Percentiles rank a stretch among this genome's conserved stretches.
Conservation (phyloP, 2,888 invertebrate species). For the Clivina fossor region DNA sequence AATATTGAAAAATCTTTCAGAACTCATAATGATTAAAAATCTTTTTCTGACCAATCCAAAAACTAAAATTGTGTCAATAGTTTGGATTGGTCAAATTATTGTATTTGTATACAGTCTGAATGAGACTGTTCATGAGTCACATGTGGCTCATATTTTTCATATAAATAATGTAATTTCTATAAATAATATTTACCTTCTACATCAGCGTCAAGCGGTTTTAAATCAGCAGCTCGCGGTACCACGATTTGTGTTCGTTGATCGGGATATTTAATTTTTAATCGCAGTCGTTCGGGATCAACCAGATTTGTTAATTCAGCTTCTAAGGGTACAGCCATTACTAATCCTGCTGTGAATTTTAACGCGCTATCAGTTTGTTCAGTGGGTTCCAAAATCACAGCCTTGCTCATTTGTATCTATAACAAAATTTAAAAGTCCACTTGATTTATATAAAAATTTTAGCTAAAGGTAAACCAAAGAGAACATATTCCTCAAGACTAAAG, state of each 20-base stretch:
- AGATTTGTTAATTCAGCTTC: slow-evolving; percentile 85
- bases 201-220: slow-evolving; percentile 67
- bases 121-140: too few relatives aligned
- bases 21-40: slow-evolving; percentile 25
- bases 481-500: neutral
- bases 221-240: slow-evolving; percentile 75
- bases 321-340: slow-evolving; percentile 82
- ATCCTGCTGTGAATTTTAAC: slow-evolving; percentile 89
- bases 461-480: too few relatives aligned
- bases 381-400: slow-evolving; percentile 82
- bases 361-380: slow-evolving; percentile 77
- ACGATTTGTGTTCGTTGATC: slow-evolving; percentile 86
- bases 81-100: too few relatives aligned
- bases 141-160: too few relatives aligned
- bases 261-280: slow-evolving; percentile 87
- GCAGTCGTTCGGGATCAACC: slow-evolving; percentile 69
- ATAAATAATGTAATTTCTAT: slow-evolving; percentile 10
- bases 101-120: too few relatives aligned
- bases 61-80: too few relatives aligned
- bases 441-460: too few relatives aligned
- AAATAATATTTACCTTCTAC: slow-evolving; percentile 43
- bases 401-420: slow-evolving; percentile 72
- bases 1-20: too few relatives aligned
- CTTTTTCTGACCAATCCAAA: too few relatives aligned
- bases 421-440: too few relatives aligned